Evolutionary conservation across 2,888 invertebrate genomes (phyloP).

Genomic region (Acleris laterana): DNA sequence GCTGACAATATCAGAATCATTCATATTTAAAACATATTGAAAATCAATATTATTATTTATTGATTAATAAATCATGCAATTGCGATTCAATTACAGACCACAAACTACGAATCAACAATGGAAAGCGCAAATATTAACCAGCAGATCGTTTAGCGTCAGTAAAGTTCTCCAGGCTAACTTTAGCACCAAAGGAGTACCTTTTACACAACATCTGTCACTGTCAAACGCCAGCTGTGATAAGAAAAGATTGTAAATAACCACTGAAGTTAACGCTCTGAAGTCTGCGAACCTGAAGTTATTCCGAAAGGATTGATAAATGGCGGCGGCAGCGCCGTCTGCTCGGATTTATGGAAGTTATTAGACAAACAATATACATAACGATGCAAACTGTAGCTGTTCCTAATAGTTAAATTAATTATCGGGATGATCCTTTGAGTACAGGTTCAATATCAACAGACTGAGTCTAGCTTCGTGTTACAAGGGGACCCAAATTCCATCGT

Average conservation of each 20-base stretch:
- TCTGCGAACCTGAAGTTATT: slow-evolving; percentile 2
- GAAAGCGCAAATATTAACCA: slow-evolving; percentile 23
- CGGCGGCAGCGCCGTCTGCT: background rate
- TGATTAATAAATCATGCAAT: no score
- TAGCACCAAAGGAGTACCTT: slow-evolving; percentile 2
- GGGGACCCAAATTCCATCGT: no score
- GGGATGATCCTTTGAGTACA: no score
- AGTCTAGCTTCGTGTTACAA: no score
- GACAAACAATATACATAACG: background rate
- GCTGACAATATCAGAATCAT: no score
- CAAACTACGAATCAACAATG: background rate
- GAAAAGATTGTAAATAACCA: no score
- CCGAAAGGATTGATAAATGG: slow-evolving; percentile 27
- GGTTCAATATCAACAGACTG: no score
- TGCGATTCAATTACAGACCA: no score
- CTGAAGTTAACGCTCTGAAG: background rate
- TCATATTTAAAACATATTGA: no score
- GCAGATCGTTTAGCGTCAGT: slow-evolving; percentile 35
- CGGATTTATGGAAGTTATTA: slow-evolving; percentile 15
- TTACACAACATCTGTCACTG: slow-evolving; percentile 29
- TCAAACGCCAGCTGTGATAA: slow-evolving; percentile 9
- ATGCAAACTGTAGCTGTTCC: slow-evolving; percentile 13
- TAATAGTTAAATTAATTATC: slow-evolving; percentile 25
- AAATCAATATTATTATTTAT: no score
- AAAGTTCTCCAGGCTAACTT: background rate